Conservation (phyloP, 2,888 invertebrate species). For the Rambutsinella grinnellia region DNA sequence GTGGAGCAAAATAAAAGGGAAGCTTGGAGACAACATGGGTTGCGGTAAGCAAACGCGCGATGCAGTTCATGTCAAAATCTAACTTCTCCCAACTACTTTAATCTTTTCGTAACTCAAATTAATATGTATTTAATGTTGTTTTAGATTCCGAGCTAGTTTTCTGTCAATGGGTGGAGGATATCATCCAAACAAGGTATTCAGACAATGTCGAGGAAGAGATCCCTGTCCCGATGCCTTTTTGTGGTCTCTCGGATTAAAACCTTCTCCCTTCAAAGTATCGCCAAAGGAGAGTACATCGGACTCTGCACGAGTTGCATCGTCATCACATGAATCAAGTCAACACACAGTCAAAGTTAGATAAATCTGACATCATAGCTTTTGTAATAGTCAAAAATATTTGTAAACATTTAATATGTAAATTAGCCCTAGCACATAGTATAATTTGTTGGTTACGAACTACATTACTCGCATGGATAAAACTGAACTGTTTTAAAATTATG, state of each 20-base stretch:
- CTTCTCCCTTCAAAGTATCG: conserved; percentile 39
- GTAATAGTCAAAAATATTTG: not conserved
- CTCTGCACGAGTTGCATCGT: not conserved
- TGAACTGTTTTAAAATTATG: no score
- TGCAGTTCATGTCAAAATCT: not conserved
- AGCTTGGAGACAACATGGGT: conserved; percentile 46
- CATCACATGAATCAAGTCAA: not conserved
- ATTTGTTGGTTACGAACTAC: conserved; percentile 15
- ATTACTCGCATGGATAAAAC: no score
- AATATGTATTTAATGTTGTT: conserved; percentile 67
- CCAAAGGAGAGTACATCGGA: conserved; percentile 7
- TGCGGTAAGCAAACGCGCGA: conserved; percentile 16
- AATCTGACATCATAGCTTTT: no score
- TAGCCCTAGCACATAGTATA: not conserved
- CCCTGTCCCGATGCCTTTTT: conserved; percentile 87
- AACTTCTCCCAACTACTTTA: no score
- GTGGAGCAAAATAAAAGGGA: conserved; percentile 67
- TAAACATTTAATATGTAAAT: not conserved
- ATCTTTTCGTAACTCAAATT: not conserved
- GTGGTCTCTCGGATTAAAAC: conserved; percentile 73
- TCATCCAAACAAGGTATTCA: conserved; percentile 86
- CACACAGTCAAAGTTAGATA: not conserved
- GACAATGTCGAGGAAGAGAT: conserved; percentile 92
- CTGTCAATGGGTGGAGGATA: conserved; percentile 86
- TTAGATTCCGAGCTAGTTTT: conserved; percentile 83